phyloP scores from a whole-genome alignment of 2,888 invertebrate species.

The Harmothoe impar region DNA sequence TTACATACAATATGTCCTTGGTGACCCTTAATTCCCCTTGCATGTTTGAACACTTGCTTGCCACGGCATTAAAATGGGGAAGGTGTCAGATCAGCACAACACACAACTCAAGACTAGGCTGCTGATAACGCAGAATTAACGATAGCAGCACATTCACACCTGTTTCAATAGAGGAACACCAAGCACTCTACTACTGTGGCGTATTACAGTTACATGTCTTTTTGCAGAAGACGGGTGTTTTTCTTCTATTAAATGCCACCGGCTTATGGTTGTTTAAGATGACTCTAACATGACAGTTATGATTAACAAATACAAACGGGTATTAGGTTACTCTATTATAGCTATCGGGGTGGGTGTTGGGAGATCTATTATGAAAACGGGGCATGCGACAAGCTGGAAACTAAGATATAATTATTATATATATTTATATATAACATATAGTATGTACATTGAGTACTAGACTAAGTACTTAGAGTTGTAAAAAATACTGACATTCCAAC shows the following conservation, averaged over 20 bases:
- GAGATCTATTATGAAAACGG: background rate
- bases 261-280: background rate
- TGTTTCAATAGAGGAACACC: background rate
- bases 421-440: slow-evolving; percentile 45
- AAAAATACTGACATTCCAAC: slow-evolving; percentile 51
- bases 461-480: slow-evolving; percentile 45
- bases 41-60: background rate
- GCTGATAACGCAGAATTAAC: background rate
- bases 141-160: background rate
- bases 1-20: background rate
- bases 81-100: background rate
- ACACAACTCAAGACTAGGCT: slow-evolving; percentile 48
- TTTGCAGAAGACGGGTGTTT: too few relatives aligned
- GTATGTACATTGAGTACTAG: slow-evolving; percentile 40
- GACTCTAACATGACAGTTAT: slow-evolving; percentile 4
- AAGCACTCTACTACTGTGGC: background rate
- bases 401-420: slow-evolving; percentile 25
- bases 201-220: background rate
- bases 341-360: background rate
- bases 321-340: background rate
- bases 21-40: background rate
- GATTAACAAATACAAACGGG: background rate
- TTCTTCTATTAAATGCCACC: background rate
- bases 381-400: slow-evolving; percentile 53
- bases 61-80: background rate